Conservation (phyloP, 2,113 vertebrate genomes). For the Psilopogon haemacephalus region DNA sequence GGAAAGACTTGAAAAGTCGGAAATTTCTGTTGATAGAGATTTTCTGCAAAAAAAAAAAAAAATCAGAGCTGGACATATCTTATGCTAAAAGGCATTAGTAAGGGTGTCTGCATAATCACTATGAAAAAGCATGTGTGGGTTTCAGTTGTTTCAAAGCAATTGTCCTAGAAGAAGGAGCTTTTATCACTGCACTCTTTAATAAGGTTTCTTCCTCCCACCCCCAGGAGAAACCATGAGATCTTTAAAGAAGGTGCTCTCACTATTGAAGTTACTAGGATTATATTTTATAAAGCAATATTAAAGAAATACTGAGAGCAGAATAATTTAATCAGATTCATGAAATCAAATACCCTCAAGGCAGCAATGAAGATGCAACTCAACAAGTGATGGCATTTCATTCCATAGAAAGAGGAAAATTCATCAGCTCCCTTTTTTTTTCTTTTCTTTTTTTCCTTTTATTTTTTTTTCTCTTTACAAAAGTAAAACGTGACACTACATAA, state of each 20-base stretch:
- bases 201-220: constrained; percentile 32
- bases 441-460: no score
- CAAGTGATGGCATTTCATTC: constrained; percentile 60
- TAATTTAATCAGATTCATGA: constrained; percentile 74
- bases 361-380: constrained; percentile 50
- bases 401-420: constrained; percentile 29
- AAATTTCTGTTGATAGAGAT: neutral
- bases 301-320: constrained; percentile 68
- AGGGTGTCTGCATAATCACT: neutral
- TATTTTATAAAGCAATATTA: constrained; percentile 73
- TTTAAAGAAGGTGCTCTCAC: constrained; percentile 63
- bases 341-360: constrained; percentile 72
- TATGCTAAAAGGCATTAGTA: neutral
- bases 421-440: neutral
- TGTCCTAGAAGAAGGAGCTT: constrained; percentile 41
- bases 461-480: neutral
- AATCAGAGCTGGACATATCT: neutral
- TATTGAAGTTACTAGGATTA: constrained; percentile 55
- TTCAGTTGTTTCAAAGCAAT: constrained; percentile 58
- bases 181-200: constrained; percentile 68
- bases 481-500: neutral
- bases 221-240: constrained; percentile 47
- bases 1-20: neutral
- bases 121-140: constrained; percentile 13
- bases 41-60: neutral